These are phyloP conservation scores for Silurus lanzhouensis DNA, from an alignment of 2,797 vertebrate species.

Conservation along the genomic window DNA sequence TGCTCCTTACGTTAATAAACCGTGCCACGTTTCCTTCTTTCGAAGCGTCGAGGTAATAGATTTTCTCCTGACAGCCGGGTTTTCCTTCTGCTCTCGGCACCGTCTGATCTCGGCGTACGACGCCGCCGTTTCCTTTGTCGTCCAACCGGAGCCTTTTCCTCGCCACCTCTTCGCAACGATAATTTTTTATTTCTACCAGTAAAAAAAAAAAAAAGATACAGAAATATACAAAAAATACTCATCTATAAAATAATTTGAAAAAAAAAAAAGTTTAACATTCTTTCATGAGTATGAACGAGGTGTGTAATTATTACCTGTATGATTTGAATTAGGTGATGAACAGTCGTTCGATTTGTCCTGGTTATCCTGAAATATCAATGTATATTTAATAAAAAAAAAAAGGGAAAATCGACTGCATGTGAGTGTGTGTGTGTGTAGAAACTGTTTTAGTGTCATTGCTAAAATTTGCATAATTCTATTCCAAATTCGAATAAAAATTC, in stretches of 20 bases:
- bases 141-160: conserved; percentile 41
- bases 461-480: no score
- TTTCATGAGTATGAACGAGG: neutral
- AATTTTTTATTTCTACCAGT: neutral
- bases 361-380: conserved; percentile 20
- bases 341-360: conserved; percentile 4
- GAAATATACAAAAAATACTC: neutral
- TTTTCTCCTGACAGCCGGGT: conserved; percentile 48
- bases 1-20: conserved; percentile 87
- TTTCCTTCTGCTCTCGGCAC: conserved; percentile 63
- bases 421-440: no score
- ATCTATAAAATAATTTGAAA: no score
- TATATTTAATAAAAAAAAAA: neutral
- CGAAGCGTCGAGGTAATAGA: conserved; percentile 84
- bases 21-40: conserved; percentile 92
- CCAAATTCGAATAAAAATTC: no score
- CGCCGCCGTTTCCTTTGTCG: conserved; percentile 13
- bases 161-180: conserved; percentile 1
- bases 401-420: neutral
- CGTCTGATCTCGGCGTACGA: neutral
- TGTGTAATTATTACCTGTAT: conserved; percentile 26
- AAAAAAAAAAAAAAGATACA: neutral
- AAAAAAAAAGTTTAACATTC: neutral
- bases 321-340: neutral
- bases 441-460: no score